Evolutionary conservation across 2,113 vertebrate species (phyloP), one percentile per base, ranked within the genome.

Genomic region (Asarcornis scutulata): DNA sequence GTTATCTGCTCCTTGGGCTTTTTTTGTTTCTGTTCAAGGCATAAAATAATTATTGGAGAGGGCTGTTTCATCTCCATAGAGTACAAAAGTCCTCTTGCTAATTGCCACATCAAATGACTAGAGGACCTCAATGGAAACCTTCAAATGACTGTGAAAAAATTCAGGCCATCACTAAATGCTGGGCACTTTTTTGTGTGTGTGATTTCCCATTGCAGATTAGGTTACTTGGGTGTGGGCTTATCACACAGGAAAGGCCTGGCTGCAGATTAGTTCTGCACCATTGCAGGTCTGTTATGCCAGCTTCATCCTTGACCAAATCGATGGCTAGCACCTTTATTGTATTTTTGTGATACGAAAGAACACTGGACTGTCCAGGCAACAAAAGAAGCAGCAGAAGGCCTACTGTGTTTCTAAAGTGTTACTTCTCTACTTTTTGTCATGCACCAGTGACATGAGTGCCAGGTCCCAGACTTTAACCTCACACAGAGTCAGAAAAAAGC

Each of bases 91-190:
- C 96, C 96, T 90, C 97, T 95, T 89, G 94, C 98, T 99, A 99
- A 99, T 98, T 98, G 98, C 98, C 98, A 99, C 98, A 98, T 99
- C 98, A 99, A 98, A 98, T 99, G 98, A 98, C 97, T 77, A 93
- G 96, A 96, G 96, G 96, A 98, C 87, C 97, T 98, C 95, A 81
- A 93, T 95, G 98, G 98, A 96, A 97, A 97, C 97, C 98, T 98
- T 97, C 96, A 97, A 98, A 98, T 96, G 96, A 93, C 98, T 96
- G 88, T 97, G 98, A 98, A 97, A 97, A 97, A 97, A 96, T 93
- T 95, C 95, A 93, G 90, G 95, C 96, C 23, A 44, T 95, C 95
- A 90, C 97, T 97, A 97, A 97, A 98, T 11, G 36, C 89, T 95
- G 97, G 96, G 96, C 75, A 66, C 88, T 90, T 96, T 89, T 96